Conservation (phyloP, 2,113 vertebrate genomes). For the Nicator chloris region DNA sequence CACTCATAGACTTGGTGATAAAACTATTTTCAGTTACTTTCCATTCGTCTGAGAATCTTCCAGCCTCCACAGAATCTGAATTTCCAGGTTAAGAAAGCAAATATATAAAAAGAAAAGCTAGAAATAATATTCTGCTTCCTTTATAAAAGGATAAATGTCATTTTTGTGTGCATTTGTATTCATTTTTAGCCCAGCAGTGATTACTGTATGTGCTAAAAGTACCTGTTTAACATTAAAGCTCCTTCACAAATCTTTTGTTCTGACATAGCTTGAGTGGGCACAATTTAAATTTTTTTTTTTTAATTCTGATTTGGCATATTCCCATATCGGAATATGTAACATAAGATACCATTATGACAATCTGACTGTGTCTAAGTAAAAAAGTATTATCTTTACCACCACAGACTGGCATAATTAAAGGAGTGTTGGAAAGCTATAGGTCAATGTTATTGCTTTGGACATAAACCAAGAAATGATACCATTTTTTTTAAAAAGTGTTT, state of each 20-base stretch:
- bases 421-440: not conserved
- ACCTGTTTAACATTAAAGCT: not conserved
- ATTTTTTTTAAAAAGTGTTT: not conserved
- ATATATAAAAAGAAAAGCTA: not conserved
- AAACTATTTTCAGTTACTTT: not conserved
- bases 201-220: not conserved
- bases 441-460: not conserved
- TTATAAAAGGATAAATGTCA: not conserved
- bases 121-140: not conserved
- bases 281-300: not conserved
- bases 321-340: not conserved
- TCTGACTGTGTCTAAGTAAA: not conserved
- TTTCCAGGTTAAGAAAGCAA: not conserved
- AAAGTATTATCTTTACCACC: not conserved
- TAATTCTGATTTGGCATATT: not conserved
- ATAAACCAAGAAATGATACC: not conserved
- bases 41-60: not conserved
- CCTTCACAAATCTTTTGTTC: not conserved
- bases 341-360: not conserved
- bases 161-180: not conserved
- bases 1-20: not conserved
- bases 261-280: not conserved
- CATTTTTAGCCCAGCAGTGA: not conserved
- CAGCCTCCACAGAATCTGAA: not conserved
- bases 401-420: not conserved